phyloP scores from a whole-genome alignment of 2,797 vertebrate genomes.

The Margarornis squamiger region DNA sequence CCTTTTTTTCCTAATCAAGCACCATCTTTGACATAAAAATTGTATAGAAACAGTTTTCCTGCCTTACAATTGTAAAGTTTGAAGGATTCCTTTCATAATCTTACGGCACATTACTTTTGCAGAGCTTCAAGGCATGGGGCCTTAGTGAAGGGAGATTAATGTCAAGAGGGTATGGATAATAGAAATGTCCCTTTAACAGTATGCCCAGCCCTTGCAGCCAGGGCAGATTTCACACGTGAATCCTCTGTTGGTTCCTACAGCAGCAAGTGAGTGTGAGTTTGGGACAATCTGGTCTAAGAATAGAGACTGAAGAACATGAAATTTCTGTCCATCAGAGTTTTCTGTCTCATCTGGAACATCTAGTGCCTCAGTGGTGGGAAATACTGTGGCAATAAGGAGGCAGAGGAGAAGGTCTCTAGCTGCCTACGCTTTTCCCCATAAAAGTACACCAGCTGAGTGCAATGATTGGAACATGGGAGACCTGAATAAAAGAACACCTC shows the following conservation, averaged over 20 bases:
- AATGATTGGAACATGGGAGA: not conserved
- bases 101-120: accelerated
- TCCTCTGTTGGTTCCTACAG: not conserved
- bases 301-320: not conserved
- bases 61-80: not conserved
- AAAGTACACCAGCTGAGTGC: not conserved
- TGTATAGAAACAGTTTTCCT: not conserved
- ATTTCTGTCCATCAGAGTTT: not conserved
- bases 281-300: not conserved
- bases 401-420: not conserved
- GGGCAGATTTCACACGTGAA: not conserved
- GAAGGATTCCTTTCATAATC: not conserved
- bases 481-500: slow-evolving; percentile 2
- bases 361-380: not conserved
- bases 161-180: not conserved
- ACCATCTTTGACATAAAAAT: not conserved
- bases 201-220: accelerated
- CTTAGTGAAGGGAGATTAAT: not conserved
- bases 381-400: not conserved
- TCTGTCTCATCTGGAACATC: slow-evolving; percentile 12
- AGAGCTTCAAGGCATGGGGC: not conserved
- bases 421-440: not conserved
- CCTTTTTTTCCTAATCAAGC: not conserved
- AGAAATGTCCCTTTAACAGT: not conserved
- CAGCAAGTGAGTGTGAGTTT: not conserved